These are phyloP conservation scores for Caligus rogercresseyi DNA, from an alignment of 1,140 invertebrate species.

Conservation along the genomic window DNA sequence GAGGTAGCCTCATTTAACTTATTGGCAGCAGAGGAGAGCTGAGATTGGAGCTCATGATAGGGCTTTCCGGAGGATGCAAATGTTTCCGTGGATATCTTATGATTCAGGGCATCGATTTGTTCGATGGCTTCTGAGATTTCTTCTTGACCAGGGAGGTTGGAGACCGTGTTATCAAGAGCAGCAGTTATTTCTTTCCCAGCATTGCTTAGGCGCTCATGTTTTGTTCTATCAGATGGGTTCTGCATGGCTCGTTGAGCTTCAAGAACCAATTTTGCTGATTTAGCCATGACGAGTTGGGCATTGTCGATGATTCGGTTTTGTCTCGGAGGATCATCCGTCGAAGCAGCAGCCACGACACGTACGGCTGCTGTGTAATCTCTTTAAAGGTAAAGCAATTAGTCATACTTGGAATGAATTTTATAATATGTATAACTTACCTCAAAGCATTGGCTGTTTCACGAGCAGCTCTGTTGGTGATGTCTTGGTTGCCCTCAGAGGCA, in stretches of 20 bases:
- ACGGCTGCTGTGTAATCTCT: slow-evolving; percentile 47
- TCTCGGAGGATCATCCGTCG: slow-evolving; percentile 37
- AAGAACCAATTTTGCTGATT: slow-evolving; percentile 53
- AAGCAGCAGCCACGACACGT: slow-evolving; percentile 49
- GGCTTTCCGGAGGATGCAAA: slow-evolving; percentile 50
- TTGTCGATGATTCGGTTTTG: slow-evolving; percentile 30
- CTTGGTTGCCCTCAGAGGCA: slow-evolving; percentile 60
- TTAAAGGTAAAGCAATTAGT: not conserved
- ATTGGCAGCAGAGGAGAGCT: slow-evolving; percentile 60
- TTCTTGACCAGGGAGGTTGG: slow-evolving; percentile 65
- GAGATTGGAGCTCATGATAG: slow-evolving; percentile 64
- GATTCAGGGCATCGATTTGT: slow-evolving; percentile 53
- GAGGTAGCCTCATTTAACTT: slow-evolving; percentile 59
- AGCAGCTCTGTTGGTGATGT: slow-evolving; percentile 60
- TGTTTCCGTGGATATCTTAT: slow-evolving; percentile 47
- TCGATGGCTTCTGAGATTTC: slow-evolving; percentile 71
- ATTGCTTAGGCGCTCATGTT: slow-evolving; percentile 39
- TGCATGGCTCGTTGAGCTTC: slow-evolving; percentile 50
- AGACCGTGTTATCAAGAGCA: slow-evolving; percentile 41
- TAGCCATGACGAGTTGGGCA: slow-evolving; percentile 32
- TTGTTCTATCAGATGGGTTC: slow-evolving; percentile 39
- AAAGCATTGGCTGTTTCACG: slow-evolving; percentile 56
- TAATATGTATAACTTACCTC: slow-evolving; percentile 23
- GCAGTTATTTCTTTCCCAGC: slow-evolving; percentile 44
- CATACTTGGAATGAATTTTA: no score